Base-by-base conservation (phyloP, 2,888 invertebrate genomes). In the Leptogaster cylindrica region DNA sequence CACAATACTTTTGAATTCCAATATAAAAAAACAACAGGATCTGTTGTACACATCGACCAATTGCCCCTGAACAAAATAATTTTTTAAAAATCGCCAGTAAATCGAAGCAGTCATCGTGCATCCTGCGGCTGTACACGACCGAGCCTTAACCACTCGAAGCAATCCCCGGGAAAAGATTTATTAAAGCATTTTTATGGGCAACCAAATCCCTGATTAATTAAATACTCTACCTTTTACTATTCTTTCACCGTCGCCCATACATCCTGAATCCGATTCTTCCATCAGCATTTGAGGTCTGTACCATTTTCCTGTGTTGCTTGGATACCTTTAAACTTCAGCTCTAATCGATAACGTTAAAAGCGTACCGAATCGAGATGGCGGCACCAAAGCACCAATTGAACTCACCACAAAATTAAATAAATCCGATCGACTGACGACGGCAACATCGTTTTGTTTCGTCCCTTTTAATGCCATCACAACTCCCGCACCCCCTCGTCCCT, bases 331-430 rank as follows among this genome's bases (percentile, higher is more conserved):
- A 23, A 23, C 14, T 39, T 12, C 16, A 28, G 18, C n/a, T 1
- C 20, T 36, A 12, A 55, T 55, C 12, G 55, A 36, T 20, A 39
- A 23, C 39, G 36, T 39, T 55, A 23, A 39, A 52, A 52, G 5
- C 36, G 16, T 39, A 55, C 55, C 20, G 36, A 36, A 39, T 55
- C 23, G 20, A 10, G 55, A 16, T 8, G 36, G 55, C 23, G 23
- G 20, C 18, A 52, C 31, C 14, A 50, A 28, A 36, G 23, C 55
- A 12, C 10, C 33, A 55, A 55, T 36, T 23, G 55, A 28, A 36
- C 39, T 20, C 55, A 55, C 55, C 55, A 23, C 55, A 39, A 55
- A 18, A 55, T 55, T 55, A 55, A 55, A 55, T 55, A 55, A 55
- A 55, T 55, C 61, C 27, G 12, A 8, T 6, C 31, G 31, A 31